phyloP scores from a whole-genome alignment of 2,888 invertebrate species.

The Erebia ligea region DNA sequence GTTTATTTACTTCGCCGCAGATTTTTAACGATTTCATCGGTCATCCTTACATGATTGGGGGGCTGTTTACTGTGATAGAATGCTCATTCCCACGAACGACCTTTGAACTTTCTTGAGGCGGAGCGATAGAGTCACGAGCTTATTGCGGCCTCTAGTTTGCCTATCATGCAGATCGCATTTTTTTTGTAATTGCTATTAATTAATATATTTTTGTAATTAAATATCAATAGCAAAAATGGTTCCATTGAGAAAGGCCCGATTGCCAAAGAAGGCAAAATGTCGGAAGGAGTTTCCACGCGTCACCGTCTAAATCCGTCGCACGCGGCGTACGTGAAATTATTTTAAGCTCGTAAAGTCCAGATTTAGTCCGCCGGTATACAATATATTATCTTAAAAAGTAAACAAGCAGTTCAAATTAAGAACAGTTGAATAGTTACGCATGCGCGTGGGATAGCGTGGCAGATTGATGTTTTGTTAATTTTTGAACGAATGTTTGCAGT shows the following conservation, averaged over 20 bases:
- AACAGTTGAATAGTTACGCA: constrained; percentile 62
- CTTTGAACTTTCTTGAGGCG: too few relatives aligned
- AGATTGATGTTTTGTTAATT: constrained; percentile 56
- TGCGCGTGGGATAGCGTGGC: constrained; percentile 67
- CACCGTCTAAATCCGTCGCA: constrained; percentile 39
- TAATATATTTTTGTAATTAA: too few relatives aligned
- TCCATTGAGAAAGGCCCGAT: constrained; percentile 39
- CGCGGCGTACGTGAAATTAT: constrained; percentile 67
- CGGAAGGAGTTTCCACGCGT: constrained; percentile 43
- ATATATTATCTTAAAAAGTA: constrained; percentile 70
- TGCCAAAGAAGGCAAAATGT: constrained; percentile 56
- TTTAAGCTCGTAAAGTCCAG: constrained; percentile 62
- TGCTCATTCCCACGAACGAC: too few relatives aligned
- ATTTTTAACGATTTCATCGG: too few relatives aligned
- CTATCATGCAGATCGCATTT: too few relatives aligned
- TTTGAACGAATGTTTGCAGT: constrained; percentile 52
- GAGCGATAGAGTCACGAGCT: too few relatives aligned
- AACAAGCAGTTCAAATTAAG: constrained; percentile 75
- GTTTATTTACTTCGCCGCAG: too few relatives aligned
- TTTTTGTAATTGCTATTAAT: too few relatives aligned
- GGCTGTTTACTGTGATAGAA: too few relatives aligned
- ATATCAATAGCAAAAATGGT: neutral
- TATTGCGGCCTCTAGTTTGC: too few relatives aligned
- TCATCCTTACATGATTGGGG: too few relatives aligned
- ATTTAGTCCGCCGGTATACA: constrained; percentile 66